Evolutionary conservation across 1,140 invertebrate genomes (phyloP).

Genomic region (Prorops nasuta): DNA sequence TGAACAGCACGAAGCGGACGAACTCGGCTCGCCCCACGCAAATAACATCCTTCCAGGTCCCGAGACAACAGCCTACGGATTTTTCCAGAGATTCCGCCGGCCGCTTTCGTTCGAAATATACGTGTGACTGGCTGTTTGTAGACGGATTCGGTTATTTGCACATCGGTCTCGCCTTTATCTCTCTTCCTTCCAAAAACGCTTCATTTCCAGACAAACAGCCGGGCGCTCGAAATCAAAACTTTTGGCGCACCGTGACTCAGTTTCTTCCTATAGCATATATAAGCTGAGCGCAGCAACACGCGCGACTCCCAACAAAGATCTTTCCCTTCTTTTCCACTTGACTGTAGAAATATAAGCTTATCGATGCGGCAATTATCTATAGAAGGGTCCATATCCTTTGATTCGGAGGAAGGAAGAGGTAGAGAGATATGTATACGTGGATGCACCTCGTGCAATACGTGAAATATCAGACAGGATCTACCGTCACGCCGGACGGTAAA

Average conservation of each 20-base stretch:
- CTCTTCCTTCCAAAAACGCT: slow-evolving; percentile 12
- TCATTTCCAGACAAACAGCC: too few species aligned
- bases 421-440: too few species aligned
- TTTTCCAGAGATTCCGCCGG: slow-evolving; percentile 17
- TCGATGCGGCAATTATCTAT: too few species aligned
- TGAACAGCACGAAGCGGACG: slow-evolving; percentile 3
- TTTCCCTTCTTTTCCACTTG: too few species aligned
- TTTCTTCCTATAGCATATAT: too few species aligned
- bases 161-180: slow-evolving; percentile 14
- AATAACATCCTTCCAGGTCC: slow-evolving; percentile 16
- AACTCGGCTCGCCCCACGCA: slow-evolving; percentile 12
- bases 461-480: slow-evolving; percentile 29
- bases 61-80: slow-evolving; percentile 24
- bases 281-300: too few species aligned
- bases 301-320: too few species aligned
- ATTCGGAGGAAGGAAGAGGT: too few species aligned
- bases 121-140: slow-evolving; percentile 32
- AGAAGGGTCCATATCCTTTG: too few species aligned
- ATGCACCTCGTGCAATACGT: slow-evolving; percentile 18
- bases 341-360: too few species aligned
- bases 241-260: too few species aligned
- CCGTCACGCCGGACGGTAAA: slow-evolving; percentile 24
- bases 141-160: slow-evolving; percentile 33
- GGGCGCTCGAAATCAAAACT: too few species aligned
- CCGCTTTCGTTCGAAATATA: slow-evolving; percentile 13